A percentile compares a stretch with the other conserved stretches of the same genome.
These are phyloP conservation scores for Misgurnus mizolepis DNA, from an alignment of 2,113 vertebrate species.

Conservation along the genomic window DNA sequence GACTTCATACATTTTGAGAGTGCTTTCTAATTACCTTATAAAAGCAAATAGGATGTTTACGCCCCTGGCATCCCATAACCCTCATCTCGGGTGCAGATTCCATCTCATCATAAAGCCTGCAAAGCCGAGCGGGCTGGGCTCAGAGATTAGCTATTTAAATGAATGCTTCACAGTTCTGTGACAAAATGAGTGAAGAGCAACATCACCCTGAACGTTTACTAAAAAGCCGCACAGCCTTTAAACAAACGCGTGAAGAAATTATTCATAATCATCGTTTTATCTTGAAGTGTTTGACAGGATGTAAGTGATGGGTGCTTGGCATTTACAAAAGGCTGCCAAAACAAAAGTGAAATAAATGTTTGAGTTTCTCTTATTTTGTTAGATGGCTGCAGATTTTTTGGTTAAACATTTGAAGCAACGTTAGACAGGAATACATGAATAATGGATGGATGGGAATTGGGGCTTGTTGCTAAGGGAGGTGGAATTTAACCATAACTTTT, in stretches of 20 bases:
- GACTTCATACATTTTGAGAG: constrained; percentile 13
- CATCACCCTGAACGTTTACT: constrained; percentile 17
- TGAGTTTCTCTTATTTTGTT: constrained; percentile 1
- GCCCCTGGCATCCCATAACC: constrained; percentile 7
- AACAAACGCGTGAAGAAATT: constrained; percentile 27
- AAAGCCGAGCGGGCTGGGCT: background rate
- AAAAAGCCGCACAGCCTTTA: background rate
- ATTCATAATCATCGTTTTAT: constrained; percentile 49
- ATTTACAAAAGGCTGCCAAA: constrained; percentile 58
- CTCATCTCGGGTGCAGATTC: background rate
- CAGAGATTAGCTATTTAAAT: constrained; percentile 44
- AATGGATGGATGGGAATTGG: constrained; percentile 45
- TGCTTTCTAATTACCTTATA: constrained; percentile 36
- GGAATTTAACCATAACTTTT: constrained; percentile 50
- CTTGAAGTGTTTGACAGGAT: constrained; percentile 50
- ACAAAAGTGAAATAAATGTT: constrained; percentile 27
- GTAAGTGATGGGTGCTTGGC: constrained; percentile 60
- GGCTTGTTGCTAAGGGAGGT: constrained; percentile 51
- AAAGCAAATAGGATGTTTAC: constrained; percentile 38
- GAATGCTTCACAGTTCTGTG: constrained; percentile 33
- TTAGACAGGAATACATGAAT: constrained; percentile 43
- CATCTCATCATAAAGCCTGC: constrained; percentile 7
- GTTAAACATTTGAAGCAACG: constrained; percentile 29
- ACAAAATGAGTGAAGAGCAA: constrained; percentile 47
- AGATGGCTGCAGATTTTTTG: constrained; percentile 5